Conservation (phyloP, 2,888 invertebrate species). For the Drosophila lutescens region DNA sequence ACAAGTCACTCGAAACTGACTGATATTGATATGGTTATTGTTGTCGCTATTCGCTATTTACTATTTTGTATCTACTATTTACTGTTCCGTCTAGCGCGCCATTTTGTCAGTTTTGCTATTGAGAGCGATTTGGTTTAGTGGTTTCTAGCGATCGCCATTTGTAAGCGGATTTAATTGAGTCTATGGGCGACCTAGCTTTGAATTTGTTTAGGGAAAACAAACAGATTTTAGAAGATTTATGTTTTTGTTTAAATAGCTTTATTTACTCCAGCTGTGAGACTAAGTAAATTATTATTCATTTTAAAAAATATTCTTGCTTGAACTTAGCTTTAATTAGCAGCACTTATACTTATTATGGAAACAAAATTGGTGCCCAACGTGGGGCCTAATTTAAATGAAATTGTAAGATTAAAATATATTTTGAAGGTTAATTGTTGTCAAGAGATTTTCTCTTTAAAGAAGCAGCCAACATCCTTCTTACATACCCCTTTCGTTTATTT, state of each 20-base stretch:
- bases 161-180: slow-evolving; percentile 21
- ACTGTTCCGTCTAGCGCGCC: slow-evolving; percentile 42
- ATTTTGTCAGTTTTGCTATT: slow-evolving; percentile 30
- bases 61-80: slow-evolving; percentile 7
- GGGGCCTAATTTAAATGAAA: too few species aligned
- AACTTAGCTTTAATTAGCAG: too few species aligned
- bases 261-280: not conserved
- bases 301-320: too few species aligned
- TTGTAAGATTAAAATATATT: too few species aligned
- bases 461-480: not conserved
- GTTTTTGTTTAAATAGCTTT: not conserved
- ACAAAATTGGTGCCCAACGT: too few species aligned
- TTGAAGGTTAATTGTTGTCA: too few species aligned
- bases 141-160: slow-evolving; percentile 11
- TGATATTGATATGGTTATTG: slow-evolving; percentile 53
- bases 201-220: not conserved
- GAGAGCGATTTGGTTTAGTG: slow-evolving; percentile 31
- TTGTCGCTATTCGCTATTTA: slow-evolving; percentile 17
- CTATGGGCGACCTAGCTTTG: not conserved
- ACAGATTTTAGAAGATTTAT: not conserved
- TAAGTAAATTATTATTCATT: too few species aligned
- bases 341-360: too few species aligned
- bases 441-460: too few species aligned
- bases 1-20: slow-evolving; percentile 59
- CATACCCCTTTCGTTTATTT: not conserved